These are phyloP conservation scores for Mycogona germanica DNA, from an alignment of 2,888 invertebrate genomes.

Conservation along the genomic window DNA sequence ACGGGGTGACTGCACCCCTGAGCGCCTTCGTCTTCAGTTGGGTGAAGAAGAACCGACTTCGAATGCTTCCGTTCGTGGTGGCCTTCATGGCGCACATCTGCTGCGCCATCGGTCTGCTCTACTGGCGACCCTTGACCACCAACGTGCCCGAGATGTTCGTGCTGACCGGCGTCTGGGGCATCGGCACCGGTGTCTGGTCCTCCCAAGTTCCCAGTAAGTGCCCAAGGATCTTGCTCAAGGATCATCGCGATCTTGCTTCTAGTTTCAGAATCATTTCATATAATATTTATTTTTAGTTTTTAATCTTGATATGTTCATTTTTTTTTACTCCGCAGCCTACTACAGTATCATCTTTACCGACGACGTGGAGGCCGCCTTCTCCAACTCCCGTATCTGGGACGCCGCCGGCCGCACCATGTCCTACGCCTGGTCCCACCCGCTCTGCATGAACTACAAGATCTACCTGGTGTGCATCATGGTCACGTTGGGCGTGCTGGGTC, in stretches of 20 bases:
- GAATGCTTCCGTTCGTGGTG: slow-evolving; percentile 10
- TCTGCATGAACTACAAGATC: slow-evolving; percentile 11
- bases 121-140: slow-evolving; percentile 3
- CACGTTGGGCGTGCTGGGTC: slow-evolving; percentile 8
- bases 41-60: slow-evolving; percentile 1
- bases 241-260: too few relatives aligned
- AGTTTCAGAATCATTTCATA: too few relatives aligned
- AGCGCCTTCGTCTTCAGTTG: slow-evolving; percentile 5
- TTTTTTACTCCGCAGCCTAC: too few relatives aligned
- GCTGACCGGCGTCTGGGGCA: slow-evolving; percentile 18
- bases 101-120: slow-evolving; percentile 6
- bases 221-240: too few relatives aligned
- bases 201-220: slow-evolving; percentile 13
- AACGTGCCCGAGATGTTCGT: slow-evolving; percentile 19
- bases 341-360: slow-evolving; percentile 14
- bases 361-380: slow-evolving; percentile 16
- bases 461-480: slow-evolving; percentile 10
- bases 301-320: neutral
- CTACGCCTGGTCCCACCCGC: slow-evolving; percentile 13
- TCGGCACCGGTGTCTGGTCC: slow-evolving; percentile 12
- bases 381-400: slow-evolving; percentile 15
- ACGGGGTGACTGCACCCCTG: slow-evolving; percentile 7
- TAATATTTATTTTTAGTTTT: neutral
- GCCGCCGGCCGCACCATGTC: slow-evolving; percentile 14
- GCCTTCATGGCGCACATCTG: slow-evolving; percentile 8